Base-by-base conservation (phyloP, 2,888 invertebrate genomes). In the Nemotelus pantherinus region DNA sequence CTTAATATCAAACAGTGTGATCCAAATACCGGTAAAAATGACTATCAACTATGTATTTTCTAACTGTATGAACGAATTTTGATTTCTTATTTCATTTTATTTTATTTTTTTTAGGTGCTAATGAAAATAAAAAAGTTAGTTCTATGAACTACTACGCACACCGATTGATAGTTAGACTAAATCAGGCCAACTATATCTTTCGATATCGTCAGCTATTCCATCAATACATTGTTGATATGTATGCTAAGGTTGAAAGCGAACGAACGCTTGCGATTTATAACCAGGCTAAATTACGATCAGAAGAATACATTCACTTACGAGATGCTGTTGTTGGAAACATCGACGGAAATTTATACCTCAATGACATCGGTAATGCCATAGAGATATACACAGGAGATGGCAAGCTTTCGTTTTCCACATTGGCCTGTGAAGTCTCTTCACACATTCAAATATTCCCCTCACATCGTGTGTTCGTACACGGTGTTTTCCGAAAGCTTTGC, bases 151-250 rank as follows among this genome's bases (percentile, higher is more conserved):
- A 65, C 41, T 77, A 77, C 55, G 64, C 77, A 48, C 85, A 9
- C 80, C 82, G 70, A 78, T 80, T 7, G 77, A 82, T 64, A 80
- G 80, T 72, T 78, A 81, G 68, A 53, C 58, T 9, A 9, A 25
- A 25, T n/a, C 58, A 10, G 58, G 58, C 1, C 58, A 58, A 58
- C 58, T 5, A n/a, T 25, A 58, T 58, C 25, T 2, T 58, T n/a
- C 58, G 58, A 58, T 58, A 25, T 25, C 25, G 25, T 25, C n/a
- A 58, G 58, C 58, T 58, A n/a, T 58, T 9, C 25, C 58, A 7
- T 5, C 58, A 58, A 58, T 58, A n/a, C 58, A n/a, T 58, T 7
- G 58, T 58, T 25, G 58, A 58, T 25, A 25, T 58, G 58, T 58
- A 58, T 2, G 25, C 25, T 9, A 58, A 58, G 58, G 25, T n/a